These are phyloP conservation scores for Gopherus flavomarginatus DNA, from an alignment of 2,113 vertebrate species.

Conservation along the genomic window DNA sequence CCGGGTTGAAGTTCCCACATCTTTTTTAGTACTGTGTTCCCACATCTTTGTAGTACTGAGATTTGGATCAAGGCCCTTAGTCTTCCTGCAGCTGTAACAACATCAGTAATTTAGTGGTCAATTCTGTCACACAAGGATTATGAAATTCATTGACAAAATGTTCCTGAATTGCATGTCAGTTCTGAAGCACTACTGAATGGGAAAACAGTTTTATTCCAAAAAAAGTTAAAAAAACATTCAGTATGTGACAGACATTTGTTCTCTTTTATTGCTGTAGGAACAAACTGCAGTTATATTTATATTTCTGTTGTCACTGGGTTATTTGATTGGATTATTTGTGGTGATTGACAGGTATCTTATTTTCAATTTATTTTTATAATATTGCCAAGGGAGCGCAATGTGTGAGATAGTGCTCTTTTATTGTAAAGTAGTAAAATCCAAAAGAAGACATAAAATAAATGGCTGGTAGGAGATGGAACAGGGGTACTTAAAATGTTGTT, in stretches of 20 bases:
- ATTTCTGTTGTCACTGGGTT: slow-evolving; percentile 22
- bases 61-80: slow-evolving; percentile 54
- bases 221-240: not conserved
- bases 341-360: slow-evolving; percentile 17
- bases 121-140: slow-evolving; percentile 65
- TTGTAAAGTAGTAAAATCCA: not conserved
- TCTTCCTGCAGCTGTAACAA: slow-evolving; percentile 73
- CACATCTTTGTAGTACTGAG: slow-evolving; percentile 42
- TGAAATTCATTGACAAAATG: slow-evolving; percentile 68
- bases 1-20: slow-evolving; percentile 4
- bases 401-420: slow-evolving; percentile 27
- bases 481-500: not conserved
- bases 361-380: not conserved
- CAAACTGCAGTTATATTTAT: not conserved
- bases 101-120: slow-evolving; percentile 66
- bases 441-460: not conserved
- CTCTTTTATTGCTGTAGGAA: not conserved
- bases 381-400: not conserved
- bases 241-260: not conserved
- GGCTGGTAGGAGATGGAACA: not conserved
- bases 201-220: slow-evolving; percentile 18
- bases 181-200: slow-evolving; percentile 27
- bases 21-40: slow-evolving; percentile 47
- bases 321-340: not conserved
- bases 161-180: slow-evolving; percentile 33